Evolutionary conservation across 2,888 invertebrate genomes (phyloP).

Genomic region (Gari tellinella): DNA sequence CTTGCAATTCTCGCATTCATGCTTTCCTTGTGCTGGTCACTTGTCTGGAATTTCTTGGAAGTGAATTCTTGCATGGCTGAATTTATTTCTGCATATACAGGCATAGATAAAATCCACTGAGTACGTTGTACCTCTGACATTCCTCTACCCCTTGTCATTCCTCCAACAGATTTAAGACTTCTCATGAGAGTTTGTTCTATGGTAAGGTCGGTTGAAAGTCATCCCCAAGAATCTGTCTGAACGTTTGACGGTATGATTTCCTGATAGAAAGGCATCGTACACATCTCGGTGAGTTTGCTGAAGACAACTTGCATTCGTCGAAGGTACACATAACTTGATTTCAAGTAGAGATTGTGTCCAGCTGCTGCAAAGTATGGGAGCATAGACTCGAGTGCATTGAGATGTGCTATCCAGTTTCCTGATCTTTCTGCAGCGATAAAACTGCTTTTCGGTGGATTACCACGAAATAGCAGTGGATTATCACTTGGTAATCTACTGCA

Average conservation of each 20-base stretch:
- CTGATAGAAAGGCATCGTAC: conserved; percentile 18
- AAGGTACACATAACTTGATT: conserved; percentile 1
- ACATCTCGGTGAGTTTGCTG: not conserved
- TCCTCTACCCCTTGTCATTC: conserved; percentile 60
- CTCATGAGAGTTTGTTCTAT: conserved; percentile 70
- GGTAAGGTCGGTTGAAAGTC: conserved; percentile 43
- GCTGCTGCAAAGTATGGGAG: conserved; percentile 3
- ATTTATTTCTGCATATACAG: conserved; percentile 6
- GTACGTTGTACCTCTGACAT: conserved; percentile 55
- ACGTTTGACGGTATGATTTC: conserved; percentile 38
- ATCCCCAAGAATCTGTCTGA: conserved; percentile 27
- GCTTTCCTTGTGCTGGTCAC: conserved; percentile 24
- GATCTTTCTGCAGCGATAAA: not conserved
- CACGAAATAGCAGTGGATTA: too few relatives aligned
- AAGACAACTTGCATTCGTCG: too few relatives aligned
- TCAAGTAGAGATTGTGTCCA: conserved; percentile 1
- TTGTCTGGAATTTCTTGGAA: conserved; percentile 4
- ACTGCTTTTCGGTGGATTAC: too few relatives aligned
- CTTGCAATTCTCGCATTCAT: not conserved
- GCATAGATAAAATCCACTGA: conserved; percentile 26
- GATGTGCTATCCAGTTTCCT: not conserved
- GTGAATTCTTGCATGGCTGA: conserved; percentile 16
- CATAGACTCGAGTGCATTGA: not conserved
- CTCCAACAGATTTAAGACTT: conserved; percentile 62
- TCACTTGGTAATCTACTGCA: too few relatives aligned